Percentiles rank a stretch among this genome's conserved stretches.
Conservation (phyloP, 2,797 vertebrate species). For the Morelia viridis region DNA sequence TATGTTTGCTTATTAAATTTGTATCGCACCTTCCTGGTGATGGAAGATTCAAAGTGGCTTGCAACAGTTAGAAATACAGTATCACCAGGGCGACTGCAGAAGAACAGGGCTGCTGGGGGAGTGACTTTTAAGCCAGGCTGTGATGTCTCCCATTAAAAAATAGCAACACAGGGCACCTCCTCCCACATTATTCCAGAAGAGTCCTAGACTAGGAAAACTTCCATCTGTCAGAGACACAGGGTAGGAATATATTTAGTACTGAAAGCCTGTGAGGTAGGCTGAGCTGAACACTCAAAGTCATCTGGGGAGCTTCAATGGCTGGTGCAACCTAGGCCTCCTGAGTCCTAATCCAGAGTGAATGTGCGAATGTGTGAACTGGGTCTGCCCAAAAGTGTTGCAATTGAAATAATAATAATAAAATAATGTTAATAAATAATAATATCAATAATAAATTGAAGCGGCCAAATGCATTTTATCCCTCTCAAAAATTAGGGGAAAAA, state of each 20-base stretch:
- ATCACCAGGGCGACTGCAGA: background rate
- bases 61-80: background rate
- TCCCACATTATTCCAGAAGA: too few relatives aligned
- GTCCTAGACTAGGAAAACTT: too few relatives aligned
- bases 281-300: too few relatives aligned
- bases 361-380: background rate
- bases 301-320: too few relatives aligned
- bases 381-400: background rate
- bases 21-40: background rate
- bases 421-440: background rate
- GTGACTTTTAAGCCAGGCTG: background rate
- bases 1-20: background rate
- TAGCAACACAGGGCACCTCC: too few relatives aligned
- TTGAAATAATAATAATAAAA: background rate
- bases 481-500: background rate
- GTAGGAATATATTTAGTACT: too few relatives aligned
- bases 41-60: background rate
- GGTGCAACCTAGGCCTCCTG: too few relatives aligned
- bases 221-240: too few relatives aligned
- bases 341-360: background rate
- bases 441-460: background rate
- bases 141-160: background rate
- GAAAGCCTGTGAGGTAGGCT: too few relatives aligned
- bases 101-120: background rate
- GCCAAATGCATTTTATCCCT: background rate